phyloP scores from a whole-genome alignment of 2,888 invertebrate species.

The Taphrorychus bicolor region DNA sequence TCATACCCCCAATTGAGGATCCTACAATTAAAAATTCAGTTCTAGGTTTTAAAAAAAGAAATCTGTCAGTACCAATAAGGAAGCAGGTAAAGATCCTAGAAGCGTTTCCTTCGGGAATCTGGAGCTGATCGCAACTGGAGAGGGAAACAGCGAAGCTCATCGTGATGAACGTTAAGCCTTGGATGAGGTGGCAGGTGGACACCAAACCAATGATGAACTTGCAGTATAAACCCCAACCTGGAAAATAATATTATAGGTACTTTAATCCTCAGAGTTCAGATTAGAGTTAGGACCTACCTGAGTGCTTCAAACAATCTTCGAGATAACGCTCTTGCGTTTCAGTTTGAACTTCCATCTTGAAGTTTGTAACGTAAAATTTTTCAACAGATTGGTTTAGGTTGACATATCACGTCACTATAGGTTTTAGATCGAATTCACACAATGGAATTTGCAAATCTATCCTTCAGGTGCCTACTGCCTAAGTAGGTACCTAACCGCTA shows the following conservation, averaged over 20 bases:
- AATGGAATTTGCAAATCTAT: too few species aligned
- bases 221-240: constrained; percentile 57
- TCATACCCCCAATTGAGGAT: constrained; percentile 22
- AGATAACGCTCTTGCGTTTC: neutral
- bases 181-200: constrained; percentile 47
- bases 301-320: constrained; percentile 18
- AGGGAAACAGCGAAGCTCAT: constrained; percentile 53
- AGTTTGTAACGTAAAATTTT: too few species aligned
- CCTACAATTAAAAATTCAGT: constrained; percentile 24
- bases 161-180: constrained; percentile 48
- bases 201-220: constrained; percentile 52
- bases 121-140: constrained; percentile 49
- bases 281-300: constrained; percentile 24
- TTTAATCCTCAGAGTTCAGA: neutral
- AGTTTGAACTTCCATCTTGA: constrained; percentile 12
- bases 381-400: too few species aligned
- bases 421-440: too few species aligned
- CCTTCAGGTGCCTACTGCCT: too few species aligned
- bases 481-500: too few species aligned
- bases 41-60: neutral
- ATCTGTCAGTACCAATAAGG: constrained; percentile 44
- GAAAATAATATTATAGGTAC: constrained; percentile 25
- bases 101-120: constrained; percentile 40
- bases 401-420: too few species aligned
- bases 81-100: constrained; percentile 46